Percentiles rank a stretch among this genome's conserved stretches.
Conservation (phyloP, 2,113 vertebrate genomes). For the Calonectris borealis region DNA sequence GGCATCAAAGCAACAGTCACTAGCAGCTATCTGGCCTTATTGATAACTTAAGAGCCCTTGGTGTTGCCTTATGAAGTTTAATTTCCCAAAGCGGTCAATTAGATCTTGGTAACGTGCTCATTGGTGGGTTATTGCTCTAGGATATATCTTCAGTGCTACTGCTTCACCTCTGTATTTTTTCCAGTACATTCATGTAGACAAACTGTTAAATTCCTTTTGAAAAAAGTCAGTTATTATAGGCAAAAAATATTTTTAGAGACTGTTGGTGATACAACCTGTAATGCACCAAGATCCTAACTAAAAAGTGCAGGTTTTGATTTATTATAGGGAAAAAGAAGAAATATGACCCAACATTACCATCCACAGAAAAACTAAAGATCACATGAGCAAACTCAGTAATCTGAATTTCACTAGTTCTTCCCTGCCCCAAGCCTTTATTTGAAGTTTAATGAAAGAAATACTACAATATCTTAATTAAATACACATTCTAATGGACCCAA, state of each 20-base stretch:
- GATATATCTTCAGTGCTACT: constrained; percentile 21
- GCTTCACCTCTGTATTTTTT: neutral
- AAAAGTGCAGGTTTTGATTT: neutral
- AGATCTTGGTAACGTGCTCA: constrained; percentile 14
- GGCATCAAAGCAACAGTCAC: constrained; percentile 47
- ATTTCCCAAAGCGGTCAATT: constrained; percentile 71
- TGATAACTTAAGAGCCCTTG: constrained; percentile 50
- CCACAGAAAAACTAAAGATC: neutral
- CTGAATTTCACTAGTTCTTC: neutral
- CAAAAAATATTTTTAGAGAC: neutral
- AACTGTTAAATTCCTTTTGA: neutral
- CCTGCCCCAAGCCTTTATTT: neutral
- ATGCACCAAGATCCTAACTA: neutral
- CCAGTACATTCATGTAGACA: neutral
- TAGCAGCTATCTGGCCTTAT: constrained; percentile 41
- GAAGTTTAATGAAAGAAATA: neutral
- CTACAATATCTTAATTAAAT: neutral
- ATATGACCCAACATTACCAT: neutral
- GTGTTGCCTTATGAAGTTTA: constrained; percentile 51
- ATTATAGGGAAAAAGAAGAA: neutral
- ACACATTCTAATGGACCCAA: neutral
- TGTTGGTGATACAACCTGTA: neutral
- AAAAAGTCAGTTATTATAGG: neutral
- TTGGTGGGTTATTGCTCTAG: constrained; percentile 28
- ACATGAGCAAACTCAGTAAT: neutral